Base-by-base conservation (phyloP, 2,797 vertebrate genomes). In the Chrosomus eos region DNA sequence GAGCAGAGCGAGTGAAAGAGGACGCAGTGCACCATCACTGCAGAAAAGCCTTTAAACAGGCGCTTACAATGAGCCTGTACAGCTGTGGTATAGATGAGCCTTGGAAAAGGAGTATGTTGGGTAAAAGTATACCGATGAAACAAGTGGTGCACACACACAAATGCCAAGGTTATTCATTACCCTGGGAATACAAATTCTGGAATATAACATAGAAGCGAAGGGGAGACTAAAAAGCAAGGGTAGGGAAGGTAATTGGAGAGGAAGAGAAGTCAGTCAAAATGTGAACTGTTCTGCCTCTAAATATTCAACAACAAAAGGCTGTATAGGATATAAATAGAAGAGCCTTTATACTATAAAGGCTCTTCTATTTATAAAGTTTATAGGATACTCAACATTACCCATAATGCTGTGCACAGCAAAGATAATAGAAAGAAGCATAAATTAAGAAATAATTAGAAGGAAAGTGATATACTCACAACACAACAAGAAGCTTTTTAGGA, bases 1-100 rank as follows among this genome's bases (percentile, higher is more conserved):
- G 76, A 86, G 87, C 64, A 78, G 83, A 89, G 88, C 45, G 86
- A 90, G 87, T 89, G 88, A 91, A 91, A 90, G 81, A 33, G 23
- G 81, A 90, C 58, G 82, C 88, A 84, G 87, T 88, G 88, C 86
- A 88, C 90, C 87, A 11, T 74, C 26, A 19, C 53, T 89, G 71
- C 36, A 86, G 53, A 72, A 60, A 80, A 67, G 51, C 77, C 67
- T 76, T 85, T 79, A 83, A 83, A 86, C 71, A 78, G 60, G 19
- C 5, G 68, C 53, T 55, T 62, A 81, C 64, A 80, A 78, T 75
- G 72, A 78, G 58, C 51, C 72, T 0, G 33, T 85, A 71, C 8
- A 40, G 36, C 78, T 77, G 5, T 64, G 21, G 53, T 71, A 45
- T 48, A 26, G 26, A 75, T 82, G 68, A 70, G 71, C 78, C 84